Evolutionary conservation across 2,797 vertebrate species (phyloP), one percentile per base, ranked within the genome.

Genomic region (Platalea minor): DNA sequence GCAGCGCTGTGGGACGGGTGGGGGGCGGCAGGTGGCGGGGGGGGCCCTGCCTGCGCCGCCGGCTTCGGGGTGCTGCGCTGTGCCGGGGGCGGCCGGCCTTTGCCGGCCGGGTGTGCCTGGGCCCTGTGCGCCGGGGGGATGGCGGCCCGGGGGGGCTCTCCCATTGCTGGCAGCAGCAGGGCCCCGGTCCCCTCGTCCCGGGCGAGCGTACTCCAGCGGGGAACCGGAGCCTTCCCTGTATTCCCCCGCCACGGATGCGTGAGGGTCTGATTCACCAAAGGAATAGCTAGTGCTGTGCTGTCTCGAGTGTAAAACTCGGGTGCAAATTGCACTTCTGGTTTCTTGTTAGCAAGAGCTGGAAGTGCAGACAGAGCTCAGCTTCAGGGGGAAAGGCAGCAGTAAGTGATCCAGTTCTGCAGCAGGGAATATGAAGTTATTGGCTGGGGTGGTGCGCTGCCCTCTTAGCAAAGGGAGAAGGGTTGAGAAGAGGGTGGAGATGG

Each of bases 221-320:
- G 26, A 63, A 5, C 19, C 48, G 9, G 45, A 59, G 46, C 29
- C 50, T 84, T 77, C 50, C 77, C 33, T 11, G 18, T 60, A 1
- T 51, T 59, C 29, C 68, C 0, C 2, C 25, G 51, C 46, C 53
- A 13, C 7, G 14, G 33, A 0, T 74, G 69, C 1, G 1, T 2
- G 67, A 88, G n/a, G 28, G 29, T 80, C 73, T 16, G n/a, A 17
- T 75, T 56, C 50, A 39, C 67, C 25, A 1, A 1, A 8, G 11
- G 18, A 65, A 11, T 3, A 46, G 17, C 56, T 39, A 10, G 50
- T 23, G 54, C 84, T 68, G 46, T 35, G 74, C 39, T 59, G 15
- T 24, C 4, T 17, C 7, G 5, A 74, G 60, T 3, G 35, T 41
- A 35, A 41, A 61, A 69, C 61, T 85, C 16, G 0, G 1, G 3